phyloP scores from a whole-genome alignment of 2,113 vertebrate genomes.

The Spilogale gracilis region DNA sequence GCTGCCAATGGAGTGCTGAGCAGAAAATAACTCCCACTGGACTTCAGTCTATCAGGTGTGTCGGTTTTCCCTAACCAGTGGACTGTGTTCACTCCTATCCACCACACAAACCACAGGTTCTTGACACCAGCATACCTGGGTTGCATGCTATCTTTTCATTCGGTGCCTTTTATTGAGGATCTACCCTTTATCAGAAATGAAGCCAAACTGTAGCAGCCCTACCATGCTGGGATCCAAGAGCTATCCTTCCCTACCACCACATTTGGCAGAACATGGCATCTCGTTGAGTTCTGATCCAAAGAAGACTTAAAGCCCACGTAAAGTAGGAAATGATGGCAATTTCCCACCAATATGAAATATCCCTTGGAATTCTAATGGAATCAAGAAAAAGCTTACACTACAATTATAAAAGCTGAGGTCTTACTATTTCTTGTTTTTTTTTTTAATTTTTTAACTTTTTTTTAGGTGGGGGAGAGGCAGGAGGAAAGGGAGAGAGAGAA shows the following conservation, averaged over 20 bases:
- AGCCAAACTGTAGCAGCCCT: not conserved
- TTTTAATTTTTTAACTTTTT: not conserved
- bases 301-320: not conserved
- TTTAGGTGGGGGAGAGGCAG: not conserved
- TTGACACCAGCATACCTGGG: not conserved
- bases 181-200: slow-evolving; percentile 20
- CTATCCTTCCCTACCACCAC: not conserved
- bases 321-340: not conserved
- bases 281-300: not conserved
- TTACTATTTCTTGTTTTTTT: not conserved
- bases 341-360: not conserved
- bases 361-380: not conserved
- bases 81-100: not conserved
- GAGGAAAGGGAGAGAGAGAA: not conserved
- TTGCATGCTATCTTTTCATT: not conserved
- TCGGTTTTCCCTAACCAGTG: not conserved
- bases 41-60: not conserved
- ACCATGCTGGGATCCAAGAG: not conserved
- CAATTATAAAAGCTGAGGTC: not conserved
- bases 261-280: not conserved
- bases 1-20: slow-evolving; percentile 49
- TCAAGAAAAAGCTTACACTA: slow-evolving; percentile 25
- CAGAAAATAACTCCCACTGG: slow-evolving; percentile 55
- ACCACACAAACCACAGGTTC: not conserved
- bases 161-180: not conserved